Evolutionary conservation across 2,113 vertebrate genomes (phyloP).

Genomic region (Malurus elegans): DNA sequence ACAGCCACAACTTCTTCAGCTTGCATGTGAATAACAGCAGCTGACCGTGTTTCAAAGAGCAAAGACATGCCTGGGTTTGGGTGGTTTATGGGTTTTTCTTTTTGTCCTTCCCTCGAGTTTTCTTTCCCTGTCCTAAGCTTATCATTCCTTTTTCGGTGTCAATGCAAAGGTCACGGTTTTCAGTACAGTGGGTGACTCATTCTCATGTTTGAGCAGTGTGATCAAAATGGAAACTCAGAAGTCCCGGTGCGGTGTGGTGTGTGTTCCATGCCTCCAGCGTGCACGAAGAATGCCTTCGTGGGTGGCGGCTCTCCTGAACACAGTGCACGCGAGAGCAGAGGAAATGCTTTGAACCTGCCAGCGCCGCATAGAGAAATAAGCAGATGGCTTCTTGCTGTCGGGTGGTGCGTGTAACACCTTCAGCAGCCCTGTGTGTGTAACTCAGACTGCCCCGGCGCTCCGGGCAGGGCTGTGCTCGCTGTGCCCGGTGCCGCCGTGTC

Average conservation of each 20-base stretch:
- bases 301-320: not conserved
- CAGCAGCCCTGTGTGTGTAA: too few relatives aligned
- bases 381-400: not conserved
- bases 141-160: slow-evolving; percentile 15
- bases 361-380: fast-evolving
- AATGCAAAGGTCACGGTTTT: slow-evolving; percentile 34
- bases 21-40: not conserved
- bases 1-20: not conserved
- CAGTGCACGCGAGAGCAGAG: fast-evolving
- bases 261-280: not conserved
- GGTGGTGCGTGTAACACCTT: too few relatives aligned
- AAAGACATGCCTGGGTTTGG: not conserved
- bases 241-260: not conserved
- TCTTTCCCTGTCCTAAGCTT: not conserved
- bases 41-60: not conserved
- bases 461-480: not conserved
- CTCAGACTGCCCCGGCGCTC: not conserved
- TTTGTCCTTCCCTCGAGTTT: not conserved
- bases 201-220: slow-evolving; percentile 19
- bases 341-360: not conserved
- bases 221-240: slow-evolving; percentile 13
- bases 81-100: not conserved
- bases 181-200: not conserved
- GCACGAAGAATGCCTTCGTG: too few relatives aligned
- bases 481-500: not conserved